Base-by-base conservation (phyloP, 2,113 vertebrate species). In the Holacanthus passer region DNA sequence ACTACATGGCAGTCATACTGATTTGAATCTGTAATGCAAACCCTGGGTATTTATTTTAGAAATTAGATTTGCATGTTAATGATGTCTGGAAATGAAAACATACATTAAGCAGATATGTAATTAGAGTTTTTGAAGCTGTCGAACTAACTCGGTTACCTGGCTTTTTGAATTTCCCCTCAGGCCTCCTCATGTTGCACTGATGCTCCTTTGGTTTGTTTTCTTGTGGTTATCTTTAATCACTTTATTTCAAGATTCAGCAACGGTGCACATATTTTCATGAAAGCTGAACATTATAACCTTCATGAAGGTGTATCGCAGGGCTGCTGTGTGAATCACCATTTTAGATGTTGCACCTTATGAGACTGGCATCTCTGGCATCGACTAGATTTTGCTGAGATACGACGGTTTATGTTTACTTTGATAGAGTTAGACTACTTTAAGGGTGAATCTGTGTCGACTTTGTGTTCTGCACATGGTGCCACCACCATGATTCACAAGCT, bases 11-110 rank as follows among this genome's bases (percentile, higher is more conserved):
- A 56, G 17, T 14, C 9, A 43, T 3, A 24, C 32, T 39, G 50
- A 39, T 71, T 13, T 45, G 11, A 72, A 72, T 48, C 20, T 24
- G 5, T 35, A 24, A 47, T 31, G 16, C 17, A 39, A 10, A 59
- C 39, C 31, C 31, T 27, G 22, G 27, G 48, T 56, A 39, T 56
- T 32, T 59, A 3, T 13, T 74, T 41, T 5, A 14, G 45, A 5
- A n/a, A 45, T 10, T 5, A 39, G 19, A 31, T 56, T 50, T 13
- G 45, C 65, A 62, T 43, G 35, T 27, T 31, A 78, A 66, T 47
- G 17, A 74, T 75, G 62, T 19, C 32, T 62, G 24, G 52, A 84
- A 74, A 60, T 66, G 16, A 65, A 76, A 82, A 79, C 13, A 66
- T 39, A 45, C 60, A 79, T 78, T 74, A 5, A 50, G 32, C 52